A percentile compares a stretch with the other conserved stretches of the same genome.
These are phyloP conservation scores for Syrmaticus mikado DNA, from an alignment of 2,113 vertebrate species.

Conservation along the genomic window DNA sequence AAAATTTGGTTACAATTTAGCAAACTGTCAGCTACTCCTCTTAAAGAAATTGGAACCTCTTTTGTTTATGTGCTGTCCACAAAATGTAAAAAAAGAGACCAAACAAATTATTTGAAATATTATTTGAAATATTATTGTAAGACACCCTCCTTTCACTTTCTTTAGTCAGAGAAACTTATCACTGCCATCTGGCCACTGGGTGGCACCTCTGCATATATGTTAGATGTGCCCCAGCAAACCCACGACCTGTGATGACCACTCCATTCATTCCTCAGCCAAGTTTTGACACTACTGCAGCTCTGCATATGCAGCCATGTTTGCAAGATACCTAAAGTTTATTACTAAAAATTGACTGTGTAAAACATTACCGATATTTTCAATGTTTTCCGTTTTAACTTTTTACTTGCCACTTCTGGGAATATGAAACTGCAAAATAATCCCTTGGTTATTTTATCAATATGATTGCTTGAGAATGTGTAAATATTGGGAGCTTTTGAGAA, in stretches of 20 bases:
- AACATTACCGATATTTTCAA: background rate
- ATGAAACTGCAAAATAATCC: background rate
- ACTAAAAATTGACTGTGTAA: background rate
- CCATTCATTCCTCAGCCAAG: background rate
- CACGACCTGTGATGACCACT: background rate
- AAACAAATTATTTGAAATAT: background rate
- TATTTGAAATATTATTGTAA: background rate
- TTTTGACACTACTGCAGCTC: background rate
- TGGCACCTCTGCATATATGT: conserved; percentile 35
- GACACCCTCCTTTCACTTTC: background rate
- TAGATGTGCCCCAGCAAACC: background rate
- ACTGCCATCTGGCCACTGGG: conserved; percentile 42
- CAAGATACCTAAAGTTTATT: background rate
- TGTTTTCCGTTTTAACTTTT: background rate
- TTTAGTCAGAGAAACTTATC: background rate
- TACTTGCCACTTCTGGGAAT: background rate
- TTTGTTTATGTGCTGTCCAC: background rate
- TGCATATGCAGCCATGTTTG: accelerated
- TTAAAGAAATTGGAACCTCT: background rate
- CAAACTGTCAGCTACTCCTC: background rate
- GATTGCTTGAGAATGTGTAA: background rate
- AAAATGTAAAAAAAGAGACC: background rate
- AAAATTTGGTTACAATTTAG: background rate
- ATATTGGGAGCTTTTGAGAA: background rate
- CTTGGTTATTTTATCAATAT: background rate